Evolutionary conservation across 2,113 vertebrate genomes (phyloP).

Genomic region (Stigmatopora argus): DNA sequence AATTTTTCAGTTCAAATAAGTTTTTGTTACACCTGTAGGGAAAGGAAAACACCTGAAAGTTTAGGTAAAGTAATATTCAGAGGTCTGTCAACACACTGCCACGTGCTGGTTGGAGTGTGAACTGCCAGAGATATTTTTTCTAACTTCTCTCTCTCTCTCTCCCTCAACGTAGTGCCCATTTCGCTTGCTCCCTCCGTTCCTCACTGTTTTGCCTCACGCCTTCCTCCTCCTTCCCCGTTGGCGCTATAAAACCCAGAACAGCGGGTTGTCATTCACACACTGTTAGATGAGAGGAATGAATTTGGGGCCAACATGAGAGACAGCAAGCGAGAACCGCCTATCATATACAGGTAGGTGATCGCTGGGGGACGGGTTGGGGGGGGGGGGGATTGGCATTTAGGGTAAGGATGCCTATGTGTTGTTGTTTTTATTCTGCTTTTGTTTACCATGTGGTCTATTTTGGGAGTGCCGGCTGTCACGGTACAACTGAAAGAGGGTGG

Average conservation of each 20-base stretch:
- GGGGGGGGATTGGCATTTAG: too few relatives aligned
- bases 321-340: not conserved
- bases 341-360: slow-evolving; percentile 46
- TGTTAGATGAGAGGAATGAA: slow-evolving; percentile 37
- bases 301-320: not conserved
- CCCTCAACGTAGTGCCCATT: slow-evolving; percentile 59
- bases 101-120: not conserved
- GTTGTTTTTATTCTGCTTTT: slow-evolving; percentile 13
- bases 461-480: slow-evolving; percentile 30
- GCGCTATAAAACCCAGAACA: slow-evolving; percentile 60
- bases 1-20: too few relatives aligned
- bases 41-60: too few relatives aligned
- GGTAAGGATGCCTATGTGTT: not conserved
- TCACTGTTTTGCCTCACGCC: slow-evolving; percentile 31
- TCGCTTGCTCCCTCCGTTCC: slow-evolving; percentile 32
- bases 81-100: not conserved
- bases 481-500: slow-evolving; percentile 25
- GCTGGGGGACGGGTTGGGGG: not conserved
- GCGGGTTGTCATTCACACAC: slow-evolving; percentile 45
- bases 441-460: slow-evolving; percentile 24
- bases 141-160: slow-evolving; percentile 20
- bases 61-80: not conserved
- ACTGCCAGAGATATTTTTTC: not conserved
- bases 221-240: slow-evolving; percentile 11
- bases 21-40: too few relatives aligned